Evolutionary conservation across 1,140 invertebrate genomes (phyloP), one percentile per base, ranked within the genome.

Genomic region (Lordiphosa stackelbergi): DNA sequence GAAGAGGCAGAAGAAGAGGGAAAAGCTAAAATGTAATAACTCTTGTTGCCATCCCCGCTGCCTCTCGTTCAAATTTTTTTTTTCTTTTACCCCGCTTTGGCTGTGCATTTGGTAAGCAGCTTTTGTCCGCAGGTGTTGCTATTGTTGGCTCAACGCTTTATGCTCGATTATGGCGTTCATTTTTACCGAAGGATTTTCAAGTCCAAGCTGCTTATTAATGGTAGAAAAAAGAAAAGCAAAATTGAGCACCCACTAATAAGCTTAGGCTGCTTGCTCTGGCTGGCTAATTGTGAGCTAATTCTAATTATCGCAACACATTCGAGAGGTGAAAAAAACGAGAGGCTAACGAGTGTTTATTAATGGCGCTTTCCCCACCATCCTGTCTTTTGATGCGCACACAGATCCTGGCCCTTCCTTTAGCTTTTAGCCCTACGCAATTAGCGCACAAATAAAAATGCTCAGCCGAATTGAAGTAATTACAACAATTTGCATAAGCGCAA

Each of bases 371-470:
- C 66, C 71, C 57, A 71, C 63, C 58, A 40, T 58, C 54, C 73
- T 59, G 28, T 31, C 28, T 73, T 77, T 77, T 77, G 73, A 77
- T 77, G 73, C 77, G 63, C 73, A 42, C 53, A 66, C 68, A 46
- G 66, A 66, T 75, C 69, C 57, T 62, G 38, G 41, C 42, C 36
- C 36, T 71, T n/a, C n/a, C n/a, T n/a, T n/a, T n/a, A n/a, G n/a
- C n/a, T n/a, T n/a, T n/a, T 16, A 2, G 16, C 42, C 36, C 36
- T 71, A 68, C 75, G 75, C 77, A 81, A 81, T 81, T 81, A 81
- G 75, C 75, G 72, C 71, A 83, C 77, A 81, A 81, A 83, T 81
- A 81, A 83, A 81, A 81, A 81, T 83, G 77, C 75, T 81, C 77
- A 72, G 72, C 75, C 75, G 75, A 81, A 81, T 81, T 81, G 77